A percentile compares a stretch with the other conserved stretches of the same genome.
Conservation (phyloP, 2,888 invertebrate species). For the Microplitis deprimator region DNA sequence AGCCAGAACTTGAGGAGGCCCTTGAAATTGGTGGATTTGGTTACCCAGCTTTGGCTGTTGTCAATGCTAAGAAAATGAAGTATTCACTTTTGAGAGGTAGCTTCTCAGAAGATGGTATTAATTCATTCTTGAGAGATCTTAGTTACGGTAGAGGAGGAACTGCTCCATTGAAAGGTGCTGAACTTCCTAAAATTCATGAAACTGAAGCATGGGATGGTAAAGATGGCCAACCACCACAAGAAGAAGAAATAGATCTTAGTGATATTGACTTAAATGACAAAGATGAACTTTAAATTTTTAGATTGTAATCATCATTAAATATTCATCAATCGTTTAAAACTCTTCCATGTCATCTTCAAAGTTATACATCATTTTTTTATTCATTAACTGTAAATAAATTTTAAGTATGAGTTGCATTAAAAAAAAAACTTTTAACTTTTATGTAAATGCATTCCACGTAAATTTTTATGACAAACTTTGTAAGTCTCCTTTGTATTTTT, state of each 20-base stretch:
- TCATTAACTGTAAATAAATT: slow-evolving; percentile 4
- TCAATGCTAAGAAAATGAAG: slow-evolving; percentile 97
- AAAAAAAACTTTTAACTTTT: not conserved
- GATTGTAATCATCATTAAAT: slow-evolving; percentile 5
- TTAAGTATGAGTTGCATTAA: slow-evolving; percentile 20
- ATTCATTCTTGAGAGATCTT: slow-evolving; percentile 94
- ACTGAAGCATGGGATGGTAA: slow-evolving; percentile 94
- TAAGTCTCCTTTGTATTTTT: not conserved
- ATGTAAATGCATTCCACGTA: not conserved
- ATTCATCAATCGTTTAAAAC: slow-evolving; percentile 17
- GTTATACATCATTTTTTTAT: slow-evolving; percentile 1
- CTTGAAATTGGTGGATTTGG: slow-evolving; percentile 98
- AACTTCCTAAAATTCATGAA: slow-evolving; percentile 80
- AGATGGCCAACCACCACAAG: slow-evolving; percentile 87
- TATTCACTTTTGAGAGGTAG: slow-evolving; percentile 94
- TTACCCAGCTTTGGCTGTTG: slow-evolving; percentile 97
- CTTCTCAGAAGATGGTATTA: slow-evolving; percentile 94
- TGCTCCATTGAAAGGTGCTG: slow-evolving; percentile 86
- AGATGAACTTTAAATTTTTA: slow-evolving; percentile 77
- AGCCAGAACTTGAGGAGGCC: slow-evolving; percentile 86
- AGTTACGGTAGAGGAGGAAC: slow-evolving; percentile 95
- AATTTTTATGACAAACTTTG: not conserved
- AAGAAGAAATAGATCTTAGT: slow-evolving; percentile 93
- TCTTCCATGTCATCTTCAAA: slow-evolving; percentile 20
- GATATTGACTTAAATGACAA: slow-evolving; percentile 89